These are phyloP conservation scores for Sarcophaga carnaria DNA, from an alignment of 2,888 invertebrate genomes.

Conservation along the genomic window DNA sequence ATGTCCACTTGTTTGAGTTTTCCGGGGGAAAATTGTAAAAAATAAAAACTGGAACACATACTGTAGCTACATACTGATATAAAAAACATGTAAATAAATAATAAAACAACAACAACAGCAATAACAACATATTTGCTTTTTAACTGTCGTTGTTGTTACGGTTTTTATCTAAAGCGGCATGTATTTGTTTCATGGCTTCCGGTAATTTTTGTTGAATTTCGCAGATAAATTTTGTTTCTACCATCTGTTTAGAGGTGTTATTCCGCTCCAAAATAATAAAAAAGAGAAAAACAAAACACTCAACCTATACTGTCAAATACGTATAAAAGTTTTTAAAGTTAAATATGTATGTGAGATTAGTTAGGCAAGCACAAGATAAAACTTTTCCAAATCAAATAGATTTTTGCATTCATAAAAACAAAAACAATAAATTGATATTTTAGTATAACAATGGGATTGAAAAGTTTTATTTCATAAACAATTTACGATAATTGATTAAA, in stretches of 20 bases:
- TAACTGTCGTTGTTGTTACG: neutral
- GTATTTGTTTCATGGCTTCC: slow-evolving; percentile 46
- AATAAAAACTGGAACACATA: neutral
- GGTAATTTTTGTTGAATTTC: slow-evolving; percentile 8
- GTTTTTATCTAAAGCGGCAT: slow-evolving; percentile 35
- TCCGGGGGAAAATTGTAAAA: neutral
- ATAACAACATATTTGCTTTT: neutral
- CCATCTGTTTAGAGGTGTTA: slow-evolving; percentile 6
- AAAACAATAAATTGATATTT: neutral
- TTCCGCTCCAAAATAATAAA: neutral
- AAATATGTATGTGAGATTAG: slow-evolving; percentile 9
- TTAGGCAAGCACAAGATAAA: neutral
- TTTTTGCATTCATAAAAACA: neutral
- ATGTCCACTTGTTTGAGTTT: slow-evolving; percentile 25
- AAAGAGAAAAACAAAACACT: neutral
- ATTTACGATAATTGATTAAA: neutral
- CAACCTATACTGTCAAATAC: slow-evolving; percentile 22
- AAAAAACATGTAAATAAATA: neutral
- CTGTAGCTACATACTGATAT: neutral
- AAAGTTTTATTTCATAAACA: neutral
- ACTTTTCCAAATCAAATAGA: neutral
- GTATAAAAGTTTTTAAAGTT: slow-evolving; percentile 28
- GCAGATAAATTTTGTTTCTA: slow-evolving; percentile 31
- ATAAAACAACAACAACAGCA: neutral
- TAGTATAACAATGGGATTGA: neutral